phyloP scores from a whole-genome alignment of 1,140 invertebrate genomes.

The Drosophila tropicalis region DNA sequence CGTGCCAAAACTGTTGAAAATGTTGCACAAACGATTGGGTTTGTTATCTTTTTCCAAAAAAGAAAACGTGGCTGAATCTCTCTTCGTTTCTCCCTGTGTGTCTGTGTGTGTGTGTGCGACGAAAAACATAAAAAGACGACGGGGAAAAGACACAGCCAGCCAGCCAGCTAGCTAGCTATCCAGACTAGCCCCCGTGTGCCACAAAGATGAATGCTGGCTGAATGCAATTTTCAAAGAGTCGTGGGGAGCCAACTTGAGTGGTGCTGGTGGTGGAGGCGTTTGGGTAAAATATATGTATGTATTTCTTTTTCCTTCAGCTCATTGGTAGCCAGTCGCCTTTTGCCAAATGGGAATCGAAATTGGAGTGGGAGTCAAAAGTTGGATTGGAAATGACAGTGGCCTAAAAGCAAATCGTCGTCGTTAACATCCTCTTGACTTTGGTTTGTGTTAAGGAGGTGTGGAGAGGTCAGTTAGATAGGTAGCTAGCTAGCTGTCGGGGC shows the following conservation, averaged over 20 bases:
- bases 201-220: slow-evolving; percentile 43
- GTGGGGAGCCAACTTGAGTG: slow-evolving; percentile 2
- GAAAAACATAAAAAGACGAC: not conserved
- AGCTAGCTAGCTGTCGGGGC: slow-evolving; percentile 20
- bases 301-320: slow-evolving; percentile 37
- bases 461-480: slow-evolving; percentile 48
- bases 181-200: slow-evolving; percentile 15
- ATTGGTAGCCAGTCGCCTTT: slow-evolving; percentile 43
- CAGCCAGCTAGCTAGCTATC: not conserved
- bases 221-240: slow-evolving; percentile 33
- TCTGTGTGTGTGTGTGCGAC: slow-evolving; percentile 3
- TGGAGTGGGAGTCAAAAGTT: slow-evolving; percentile 31
- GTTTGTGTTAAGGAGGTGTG: slow-evolving; percentile 41
- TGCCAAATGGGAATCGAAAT: slow-evolving; percentile 27
- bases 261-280: slow-evolving; percentile 17
- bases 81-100: not conserved
- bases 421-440: slow-evolving; percentile 23
- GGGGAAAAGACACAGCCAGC: slow-evolving; percentile 5
- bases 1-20: slow-evolving; percentile 65
- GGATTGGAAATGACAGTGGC: slow-evolving; percentile 55
- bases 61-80: slow-evolving; percentile 54
- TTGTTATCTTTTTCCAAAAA: slow-evolving; percentile 63
- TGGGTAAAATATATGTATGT: slow-evolving; percentile 29
- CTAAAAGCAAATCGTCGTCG: slow-evolving; percentile 49
- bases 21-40: slow-evolving; percentile 65